These are phyloP conservation scores for Lacanobia oleracea DNA, from an alignment of 2,888 invertebrate genomes.

Conservation along the genomic window DNA sequence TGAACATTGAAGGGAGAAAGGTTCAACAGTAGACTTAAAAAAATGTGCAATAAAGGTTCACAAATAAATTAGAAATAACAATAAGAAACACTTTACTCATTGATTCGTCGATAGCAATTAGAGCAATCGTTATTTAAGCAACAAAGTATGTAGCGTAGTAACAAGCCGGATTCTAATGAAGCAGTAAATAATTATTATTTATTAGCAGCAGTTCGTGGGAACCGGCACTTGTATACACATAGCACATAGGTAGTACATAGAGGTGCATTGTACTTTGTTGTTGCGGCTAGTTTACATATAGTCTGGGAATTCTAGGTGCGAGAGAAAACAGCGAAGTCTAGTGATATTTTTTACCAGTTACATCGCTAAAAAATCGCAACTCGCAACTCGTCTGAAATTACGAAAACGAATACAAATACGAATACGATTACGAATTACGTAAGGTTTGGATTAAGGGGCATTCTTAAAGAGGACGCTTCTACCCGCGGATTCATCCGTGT, in stretches of 20 bases:
- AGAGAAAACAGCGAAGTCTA: neutral
- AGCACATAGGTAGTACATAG: constrained; percentile 15
- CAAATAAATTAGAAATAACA: no score
- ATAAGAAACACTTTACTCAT: neutral
- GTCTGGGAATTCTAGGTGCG: constrained; percentile 1
- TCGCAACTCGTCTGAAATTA: neutral
- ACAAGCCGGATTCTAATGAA: constrained; percentile 53
- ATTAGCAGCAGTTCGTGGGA: constrained; percentile 52
- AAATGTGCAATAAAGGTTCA: no score
- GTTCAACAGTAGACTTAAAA: no score
- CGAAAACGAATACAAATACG: no score
- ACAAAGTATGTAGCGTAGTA: constrained; percentile 47
- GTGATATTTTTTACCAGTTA: neutral
- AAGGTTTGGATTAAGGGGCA: no score
- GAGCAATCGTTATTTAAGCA: constrained; percentile 28
- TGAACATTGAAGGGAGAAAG: no score
- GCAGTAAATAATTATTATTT: constrained; percentile 57
- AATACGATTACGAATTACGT: no score
- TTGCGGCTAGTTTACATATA: constrained; percentile 2
- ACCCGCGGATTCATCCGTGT: no score
- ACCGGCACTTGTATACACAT: constrained; percentile 14
- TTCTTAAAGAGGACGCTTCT: no score
- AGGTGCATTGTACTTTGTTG: constrained; percentile 38
- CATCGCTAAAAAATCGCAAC: no score
- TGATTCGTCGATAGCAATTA: constrained; percentile 43